Evolutionary conservation across 2,888 invertebrate species (phyloP).

Genomic region (Meghimatium bilineatum): DNA sequence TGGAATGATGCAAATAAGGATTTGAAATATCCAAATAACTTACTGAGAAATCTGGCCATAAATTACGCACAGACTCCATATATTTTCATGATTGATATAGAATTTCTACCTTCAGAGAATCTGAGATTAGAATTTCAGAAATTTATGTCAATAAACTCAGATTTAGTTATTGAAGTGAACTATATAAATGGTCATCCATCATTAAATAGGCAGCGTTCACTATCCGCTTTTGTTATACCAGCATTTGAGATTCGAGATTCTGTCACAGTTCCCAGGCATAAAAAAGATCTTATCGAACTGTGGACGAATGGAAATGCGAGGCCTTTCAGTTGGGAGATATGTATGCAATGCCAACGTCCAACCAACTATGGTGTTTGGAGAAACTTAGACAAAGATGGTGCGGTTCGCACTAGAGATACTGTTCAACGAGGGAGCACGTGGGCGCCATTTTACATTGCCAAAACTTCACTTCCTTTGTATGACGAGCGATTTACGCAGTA

Average conservation of each 20-base stretch:
- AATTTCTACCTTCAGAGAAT: slow-evolving; percentile 79
- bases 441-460: slow-evolving; percentile 81
- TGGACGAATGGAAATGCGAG: slow-evolving; percentile 76
- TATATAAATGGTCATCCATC: background rate
- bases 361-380: slow-evolving; percentile 80
- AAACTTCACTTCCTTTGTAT: slow-evolving; percentile 78
- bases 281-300: slow-evolving; percentile 77
- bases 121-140: slow-evolving; percentile 74
- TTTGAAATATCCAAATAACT: slow-evolving; percentile 79
- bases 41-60: slow-evolving; percentile 80
- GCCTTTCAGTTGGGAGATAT: slow-evolving; percentile 80
- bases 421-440: slow-evolving; percentile 80
- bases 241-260: slow-evolving; percentile 79
- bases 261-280: slow-evolving; percentile 75
- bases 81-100: slow-evolving; percentile 79
- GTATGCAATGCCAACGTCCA: slow-evolving; percentile 80
- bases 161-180: background rate
- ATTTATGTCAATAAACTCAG: slow-evolving; percentile 38
- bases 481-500: slow-evolving; percentile 81
- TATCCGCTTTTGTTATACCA: slow-evolving; percentile 79
- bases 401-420: slow-evolving; percentile 77
- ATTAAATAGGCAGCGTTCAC: background rate
- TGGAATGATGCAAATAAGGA: slow-evolving; percentile 74
- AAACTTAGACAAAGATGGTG: slow-evolving; percentile 52
- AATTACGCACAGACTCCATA: slow-evolving; percentile 77